These are phyloP conservation scores for Leucopsar rothschildi DNA, from an alignment of 2,113 vertebrate species.

Conservation along the genomic window DNA sequence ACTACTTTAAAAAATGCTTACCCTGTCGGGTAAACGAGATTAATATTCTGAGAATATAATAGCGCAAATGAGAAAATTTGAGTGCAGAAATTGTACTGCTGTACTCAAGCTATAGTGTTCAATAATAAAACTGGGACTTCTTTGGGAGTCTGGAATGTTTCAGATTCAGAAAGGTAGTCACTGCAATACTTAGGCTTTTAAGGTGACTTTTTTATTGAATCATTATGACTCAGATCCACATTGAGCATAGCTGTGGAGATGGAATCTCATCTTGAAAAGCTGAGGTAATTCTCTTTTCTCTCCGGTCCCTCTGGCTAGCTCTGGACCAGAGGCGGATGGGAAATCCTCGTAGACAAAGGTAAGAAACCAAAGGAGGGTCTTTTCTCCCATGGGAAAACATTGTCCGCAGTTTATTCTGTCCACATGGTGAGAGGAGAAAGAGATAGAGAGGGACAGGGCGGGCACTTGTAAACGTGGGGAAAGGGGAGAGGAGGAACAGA, in stretches of 20 bases:
- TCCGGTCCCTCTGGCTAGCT: too few relatives aligned
- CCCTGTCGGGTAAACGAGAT: not conserved
- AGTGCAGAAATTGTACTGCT: not conserved
- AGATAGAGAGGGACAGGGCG: too few relatives aligned
- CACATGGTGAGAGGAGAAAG: too few relatives aligned
- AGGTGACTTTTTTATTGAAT: conserved; percentile 55
- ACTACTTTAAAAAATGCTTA: conserved; percentile 45
- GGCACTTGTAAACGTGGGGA: too few relatives aligned
- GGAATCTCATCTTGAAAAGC: not conserved
- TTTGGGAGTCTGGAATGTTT: conserved; percentile 50
- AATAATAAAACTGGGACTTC: conserved; percentile 25
- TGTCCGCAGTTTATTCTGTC: too few relatives aligned
- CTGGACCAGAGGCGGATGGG: too few relatives aligned
- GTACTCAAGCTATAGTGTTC: not conserved
- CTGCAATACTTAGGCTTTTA: not conserved
- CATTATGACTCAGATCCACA: not conserved
- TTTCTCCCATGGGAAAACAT: too few relatives aligned
- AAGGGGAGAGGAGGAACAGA: too few relatives aligned
- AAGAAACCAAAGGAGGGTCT: too few relatives aligned
- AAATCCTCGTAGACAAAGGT: too few relatives aligned
- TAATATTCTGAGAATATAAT: conserved; percentile 35
- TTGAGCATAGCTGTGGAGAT: not conserved
- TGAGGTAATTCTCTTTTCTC: too few relatives aligned
- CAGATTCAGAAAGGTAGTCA: not conserved
- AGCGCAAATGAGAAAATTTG: conserved; percentile 12